Conservation (phyloP, 2,797 vertebrate genomes). For the Jordanella pulchra region DNA sequence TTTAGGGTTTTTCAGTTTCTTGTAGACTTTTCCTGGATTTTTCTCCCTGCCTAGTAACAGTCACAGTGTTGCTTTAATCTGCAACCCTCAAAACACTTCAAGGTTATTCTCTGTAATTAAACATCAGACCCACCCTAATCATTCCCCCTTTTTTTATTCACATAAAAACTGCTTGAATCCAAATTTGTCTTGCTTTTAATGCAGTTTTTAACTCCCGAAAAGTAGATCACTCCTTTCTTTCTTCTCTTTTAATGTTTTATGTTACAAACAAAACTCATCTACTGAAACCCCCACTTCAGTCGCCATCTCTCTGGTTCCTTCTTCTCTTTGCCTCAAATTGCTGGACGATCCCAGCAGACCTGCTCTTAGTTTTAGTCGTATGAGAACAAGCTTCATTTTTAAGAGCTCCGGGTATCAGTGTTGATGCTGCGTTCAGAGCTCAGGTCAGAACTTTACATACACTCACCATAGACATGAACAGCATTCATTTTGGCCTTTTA, state of each 20-base stretch:
- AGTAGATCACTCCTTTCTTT: neutral
- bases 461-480: neutral
- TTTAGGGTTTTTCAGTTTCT: neutral
- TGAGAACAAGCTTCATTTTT: neutral
- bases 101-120: too few species aligned
- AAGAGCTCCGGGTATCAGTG: neutral
- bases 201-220: neutral
- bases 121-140: neutral
- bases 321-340: neutral
- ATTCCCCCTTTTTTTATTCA: neutral
- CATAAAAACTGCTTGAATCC: neutral
- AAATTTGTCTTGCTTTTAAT: neutral
- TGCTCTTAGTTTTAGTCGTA: too few species aligned
- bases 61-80: neutral
- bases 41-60: slow-evolving; percentile 11
- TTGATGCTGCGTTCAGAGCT: neutral
- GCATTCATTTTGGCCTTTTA: too few species aligned
- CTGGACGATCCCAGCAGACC: neutral
- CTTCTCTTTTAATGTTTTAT: neutral
- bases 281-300: neutral
- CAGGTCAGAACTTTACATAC: neutral
- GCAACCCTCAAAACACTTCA: too few species aligned
- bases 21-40: neutral
- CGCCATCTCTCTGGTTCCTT: neutral
- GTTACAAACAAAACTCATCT: neutral